These are phyloP conservation scores for Drosophila malerkotliana DNA, from an alignment of 1,140 invertebrate species.

Conservation along the genomic window DNA sequence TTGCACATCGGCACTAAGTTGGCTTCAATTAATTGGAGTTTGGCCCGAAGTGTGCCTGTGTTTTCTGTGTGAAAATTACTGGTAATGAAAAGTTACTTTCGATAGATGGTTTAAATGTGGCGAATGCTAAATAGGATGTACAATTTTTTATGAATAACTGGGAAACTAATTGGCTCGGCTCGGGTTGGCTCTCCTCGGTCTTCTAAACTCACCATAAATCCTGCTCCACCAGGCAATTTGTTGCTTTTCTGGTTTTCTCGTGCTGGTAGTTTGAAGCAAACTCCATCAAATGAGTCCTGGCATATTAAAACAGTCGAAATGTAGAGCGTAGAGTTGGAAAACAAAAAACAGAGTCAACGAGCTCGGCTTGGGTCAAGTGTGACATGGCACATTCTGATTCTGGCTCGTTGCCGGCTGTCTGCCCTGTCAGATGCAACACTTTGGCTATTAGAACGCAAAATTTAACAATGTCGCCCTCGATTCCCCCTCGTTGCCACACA, in stretches of 20 bases:
- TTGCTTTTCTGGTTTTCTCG: slow-evolving; percentile 10
- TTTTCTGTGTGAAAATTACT: slow-evolving; percentile 1
- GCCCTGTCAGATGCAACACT: slow-evolving; percentile 58
- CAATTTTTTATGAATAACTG: neutral
- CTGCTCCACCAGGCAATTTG: slow-evolving; percentile 40
- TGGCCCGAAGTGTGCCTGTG: slow-evolving; percentile 2
- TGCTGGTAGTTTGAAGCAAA: slow-evolving; percentile 2
- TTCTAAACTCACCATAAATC: slow-evolving; percentile 15
- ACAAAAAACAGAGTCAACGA: slow-evolving; percentile 44
- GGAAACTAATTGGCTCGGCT: neutral
- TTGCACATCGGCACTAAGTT: slow-evolving; percentile 41
- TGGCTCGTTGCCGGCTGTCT: slow-evolving; percentile 46
- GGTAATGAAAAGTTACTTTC: slow-evolving; percentile 15
- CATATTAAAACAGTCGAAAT: slow-evolving; percentile 59
- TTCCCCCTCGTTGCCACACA: slow-evolving; percentile 4
- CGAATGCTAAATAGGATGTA: neutral
- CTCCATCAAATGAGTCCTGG: slow-evolving; percentile 48
- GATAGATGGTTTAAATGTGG: neutral
- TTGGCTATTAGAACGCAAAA: slow-evolving; percentile 70
- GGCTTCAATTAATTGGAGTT: slow-evolving; percentile 45
- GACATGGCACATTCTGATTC: slow-evolving; percentile 59
- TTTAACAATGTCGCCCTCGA: slow-evolving; percentile 74
- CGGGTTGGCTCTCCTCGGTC: neutral
- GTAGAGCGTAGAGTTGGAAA: neutral
- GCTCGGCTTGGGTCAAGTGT: slow-evolving; percentile 57